Evolutionary conservation across 2,113 vertebrate species (phyloP), one percentile per base, ranked within the genome.

Genomic region (Lamprologus callipterus): DNA sequence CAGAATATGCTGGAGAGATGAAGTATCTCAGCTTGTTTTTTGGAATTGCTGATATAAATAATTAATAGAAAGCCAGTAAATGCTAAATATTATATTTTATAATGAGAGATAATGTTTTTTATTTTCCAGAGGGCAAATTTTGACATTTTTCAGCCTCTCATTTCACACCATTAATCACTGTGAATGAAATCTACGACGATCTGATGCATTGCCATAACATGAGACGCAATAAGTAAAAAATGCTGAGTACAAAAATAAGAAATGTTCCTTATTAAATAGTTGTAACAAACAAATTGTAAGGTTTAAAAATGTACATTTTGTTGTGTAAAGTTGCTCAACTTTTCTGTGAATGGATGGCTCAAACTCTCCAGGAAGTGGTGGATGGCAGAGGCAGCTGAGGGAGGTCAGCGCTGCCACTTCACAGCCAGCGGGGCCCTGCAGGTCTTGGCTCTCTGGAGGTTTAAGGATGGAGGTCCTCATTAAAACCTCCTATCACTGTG

Each of bases 391-490:
- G 92, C 88, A 93, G 93, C 94, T 88, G 81, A 93, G 92, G 87
- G 90, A 92, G 96, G 95, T 95, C 94, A 95, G 84, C 37, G 28
- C 53, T 75, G 37, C 83, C 90, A 84, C 88, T 85, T 88, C 53
- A 13, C 88, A 31, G 87, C 85, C 83, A 81, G 60, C 65, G 3
- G 57, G 88, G 83, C 68, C 88, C 92, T 91, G 21, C 85, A 90
- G 87, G 91, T 92, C 94, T 88, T 28, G 8, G 45, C 79, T 92
- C 94, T 91, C 90, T 6, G 79, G 92, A 91, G 91, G 80, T 73
- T 87, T 73, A 68, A 87, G 87, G 88, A 88, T 84, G 90, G 89
- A 91, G 93, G 93, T 92, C 92, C 95, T 96, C 95, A 96, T 96
- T 96, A 96, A 95, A 94, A 91, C 35, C 78, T 82, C 83, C 87